A percentile compares a stretch with the other conserved stretches of the same genome.
phyloP scores from a whole-genome alignment of 2,113 vertebrate genomes.

The Phalacrocorax pelagicus region DNA sequence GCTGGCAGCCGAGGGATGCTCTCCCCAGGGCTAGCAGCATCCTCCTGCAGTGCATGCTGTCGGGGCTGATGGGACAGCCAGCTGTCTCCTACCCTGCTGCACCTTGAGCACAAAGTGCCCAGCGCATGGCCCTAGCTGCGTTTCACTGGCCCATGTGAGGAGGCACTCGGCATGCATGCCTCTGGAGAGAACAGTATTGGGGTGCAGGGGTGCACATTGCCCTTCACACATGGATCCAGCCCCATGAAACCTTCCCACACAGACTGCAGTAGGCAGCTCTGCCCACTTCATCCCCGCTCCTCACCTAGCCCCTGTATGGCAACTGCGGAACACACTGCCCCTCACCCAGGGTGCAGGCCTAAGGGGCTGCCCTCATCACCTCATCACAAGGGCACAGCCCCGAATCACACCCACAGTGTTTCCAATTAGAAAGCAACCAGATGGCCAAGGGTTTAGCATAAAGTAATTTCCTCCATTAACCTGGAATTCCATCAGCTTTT shows the following conservation, averaged over 20 bases:
- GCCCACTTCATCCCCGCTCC: neutral
- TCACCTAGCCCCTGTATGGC: neutral
- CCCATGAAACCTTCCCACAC: neutral
- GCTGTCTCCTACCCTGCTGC: neutral
- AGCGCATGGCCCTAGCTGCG: fast-evolving
- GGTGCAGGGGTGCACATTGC: neutral
- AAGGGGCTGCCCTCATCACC: neutral
- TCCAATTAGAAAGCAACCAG: neutral
- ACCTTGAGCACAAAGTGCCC: neutral
- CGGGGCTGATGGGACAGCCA: neutral
- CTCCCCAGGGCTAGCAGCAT: neutral
- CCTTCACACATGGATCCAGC: neutral
- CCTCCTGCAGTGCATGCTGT: neutral
- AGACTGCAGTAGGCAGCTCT: neutral
- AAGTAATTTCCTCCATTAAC: neutral
- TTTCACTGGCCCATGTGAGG: neutral
- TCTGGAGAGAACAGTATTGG: neutral
- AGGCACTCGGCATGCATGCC: fast-evolving
- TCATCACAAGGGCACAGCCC: neutral
- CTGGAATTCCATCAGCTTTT: neutral
- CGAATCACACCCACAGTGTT: neutral
- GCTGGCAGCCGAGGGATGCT: neutral
- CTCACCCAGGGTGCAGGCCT: too few relatives aligned
- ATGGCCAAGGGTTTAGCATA: neutral
- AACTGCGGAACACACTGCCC: neutral